A percentile compares a stretch with the other conserved stretches of the same genome.
phyloP scores from a whole-genome alignment of 2,113 vertebrate species.

The Terrapene triunguis region DNA sequence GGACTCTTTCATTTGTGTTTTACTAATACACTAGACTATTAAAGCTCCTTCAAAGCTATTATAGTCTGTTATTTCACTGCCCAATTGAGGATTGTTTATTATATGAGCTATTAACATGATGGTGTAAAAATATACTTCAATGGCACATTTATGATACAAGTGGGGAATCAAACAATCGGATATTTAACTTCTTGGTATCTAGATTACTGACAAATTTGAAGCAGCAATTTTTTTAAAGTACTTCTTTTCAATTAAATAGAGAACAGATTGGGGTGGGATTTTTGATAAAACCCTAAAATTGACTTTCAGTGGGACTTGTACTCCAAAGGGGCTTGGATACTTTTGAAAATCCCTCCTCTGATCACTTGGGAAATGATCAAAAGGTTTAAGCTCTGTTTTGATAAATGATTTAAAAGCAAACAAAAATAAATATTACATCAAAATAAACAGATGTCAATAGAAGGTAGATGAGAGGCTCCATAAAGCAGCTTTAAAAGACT shows the following conservation, averaged over 20 bases:
- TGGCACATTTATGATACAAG: constrained; percentile 8
- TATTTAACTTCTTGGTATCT: background rate
- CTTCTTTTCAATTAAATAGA: background rate
- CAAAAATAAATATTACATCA: background rate
- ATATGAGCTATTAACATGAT: constrained; percentile 36
- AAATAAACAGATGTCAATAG: background rate
- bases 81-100: constrained; percentile 5
- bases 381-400: background rate
- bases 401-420: background rate
- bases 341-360: background rate
- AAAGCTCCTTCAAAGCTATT: background rate
- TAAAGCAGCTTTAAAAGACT: background rate
- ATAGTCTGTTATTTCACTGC: constrained; percentile 7
- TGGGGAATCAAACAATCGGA: background rate
- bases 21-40: background rate
- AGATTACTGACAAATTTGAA: background rate
- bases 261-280: background rate
- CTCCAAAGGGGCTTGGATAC: background rate
- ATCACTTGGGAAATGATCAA: background rate
- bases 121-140: constrained; percentile 22
- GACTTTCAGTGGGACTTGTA: background rate
- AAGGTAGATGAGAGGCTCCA: background rate
- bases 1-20: background rate
- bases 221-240: background rate
- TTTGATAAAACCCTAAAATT: background rate